Percentiles rank a stretch among this genome's conserved stretches.
Conservation (phyloP, 2,797 vertebrate species). For the Ptychadena robeensis region DNA sequence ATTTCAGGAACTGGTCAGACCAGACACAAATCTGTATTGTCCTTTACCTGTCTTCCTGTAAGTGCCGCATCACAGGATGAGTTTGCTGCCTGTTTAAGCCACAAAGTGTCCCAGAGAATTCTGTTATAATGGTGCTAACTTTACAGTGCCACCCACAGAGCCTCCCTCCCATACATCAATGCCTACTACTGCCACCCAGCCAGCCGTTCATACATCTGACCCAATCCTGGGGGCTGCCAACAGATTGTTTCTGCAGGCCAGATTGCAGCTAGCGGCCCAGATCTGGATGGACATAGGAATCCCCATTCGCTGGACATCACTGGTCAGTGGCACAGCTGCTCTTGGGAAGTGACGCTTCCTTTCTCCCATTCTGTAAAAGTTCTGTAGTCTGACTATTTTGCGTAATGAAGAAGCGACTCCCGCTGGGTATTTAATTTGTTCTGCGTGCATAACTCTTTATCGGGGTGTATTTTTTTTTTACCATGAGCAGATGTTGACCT, state of each 20-base stretch:
- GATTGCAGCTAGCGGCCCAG: constrained; percentile 19
- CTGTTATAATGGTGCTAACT: too few relatives aligned
- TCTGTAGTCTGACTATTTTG: too few relatives aligned
- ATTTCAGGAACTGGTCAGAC: too few relatives aligned
- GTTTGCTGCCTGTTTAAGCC: too few relatives aligned
- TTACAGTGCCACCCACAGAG: too few relatives aligned
- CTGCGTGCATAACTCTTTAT: not conserved
- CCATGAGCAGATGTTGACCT: too few relatives aligned
- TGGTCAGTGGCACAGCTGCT: constrained; percentile 6
- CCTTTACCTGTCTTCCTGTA: too few relatives aligned
- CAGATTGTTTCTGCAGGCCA: not conserved
- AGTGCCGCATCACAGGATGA: too few relatives aligned
- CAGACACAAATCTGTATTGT: too few relatives aligned
- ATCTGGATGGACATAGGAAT: not conserved
- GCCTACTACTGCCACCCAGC: not conserved
- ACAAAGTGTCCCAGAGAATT: too few relatives aligned
- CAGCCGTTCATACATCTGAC: not conserved
- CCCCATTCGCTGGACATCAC: not conserved
- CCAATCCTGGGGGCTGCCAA: constrained; percentile 8
- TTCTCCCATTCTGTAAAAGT: not conserved
- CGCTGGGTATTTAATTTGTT: not conserved
- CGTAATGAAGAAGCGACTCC: too few relatives aligned
- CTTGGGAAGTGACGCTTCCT: not conserved
- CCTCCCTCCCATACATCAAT: too few relatives aligned
- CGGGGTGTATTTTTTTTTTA: not conserved